Conservation (phyloP, 2,113 vertebrate genomes). For the Procapra przewalskii region DNA sequence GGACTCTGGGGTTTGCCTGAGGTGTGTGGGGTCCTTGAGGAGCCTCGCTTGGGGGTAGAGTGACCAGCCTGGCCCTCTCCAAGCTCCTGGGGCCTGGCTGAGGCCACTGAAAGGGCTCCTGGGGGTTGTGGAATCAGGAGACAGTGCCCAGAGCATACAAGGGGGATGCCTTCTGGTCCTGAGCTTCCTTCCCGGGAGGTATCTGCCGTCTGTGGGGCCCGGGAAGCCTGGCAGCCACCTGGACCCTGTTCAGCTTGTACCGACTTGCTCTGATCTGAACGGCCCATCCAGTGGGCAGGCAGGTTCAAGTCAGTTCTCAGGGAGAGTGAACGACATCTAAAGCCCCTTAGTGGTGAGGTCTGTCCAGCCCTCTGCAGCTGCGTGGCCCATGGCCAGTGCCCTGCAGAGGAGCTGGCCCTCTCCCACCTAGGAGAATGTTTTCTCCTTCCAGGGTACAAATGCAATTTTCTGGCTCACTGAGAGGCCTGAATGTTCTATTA, state of each 20-base stretch:
- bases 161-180: not conserved
- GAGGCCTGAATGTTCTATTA: not conserved
- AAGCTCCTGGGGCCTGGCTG: fast-evolving
- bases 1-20: too few species aligned
- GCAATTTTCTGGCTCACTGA: not conserved
- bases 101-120: not conserved
- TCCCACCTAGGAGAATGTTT: too few species aligned
- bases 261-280: not conserved
- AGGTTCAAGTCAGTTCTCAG: not conserved
- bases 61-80: not conserved
- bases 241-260: not conserved
- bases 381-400: fast-evolving
- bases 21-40: too few species aligned
- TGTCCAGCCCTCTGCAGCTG: fast-evolving
- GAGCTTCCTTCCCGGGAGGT: not conserved
- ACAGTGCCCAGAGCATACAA: not conserved
- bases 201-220: not conserved
- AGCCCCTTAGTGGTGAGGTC: not conserved
- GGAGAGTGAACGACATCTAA: too few species aligned
- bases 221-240: not conserved
- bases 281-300: not conserved
- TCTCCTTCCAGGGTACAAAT: not conserved
- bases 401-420: not conserved
- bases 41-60: not conserved
- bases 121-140: too few species aligned